Percentiles rank a stretch among this genome's conserved stretches.
These are phyloP conservation scores for Lissonota sp. DNA, from an alignment of 2,888 invertebrate species.

Conservation along the genomic window DNA sequence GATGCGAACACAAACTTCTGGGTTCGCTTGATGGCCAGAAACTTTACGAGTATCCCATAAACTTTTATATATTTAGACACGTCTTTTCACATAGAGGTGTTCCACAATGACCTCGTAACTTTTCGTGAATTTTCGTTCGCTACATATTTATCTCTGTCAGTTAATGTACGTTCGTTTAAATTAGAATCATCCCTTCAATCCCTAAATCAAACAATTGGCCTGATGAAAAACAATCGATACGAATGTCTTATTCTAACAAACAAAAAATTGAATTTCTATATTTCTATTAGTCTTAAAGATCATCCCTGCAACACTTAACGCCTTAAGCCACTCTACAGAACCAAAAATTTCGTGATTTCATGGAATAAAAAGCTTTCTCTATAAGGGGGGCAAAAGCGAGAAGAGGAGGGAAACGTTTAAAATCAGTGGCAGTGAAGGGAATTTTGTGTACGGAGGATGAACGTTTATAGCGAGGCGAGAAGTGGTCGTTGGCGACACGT, in stretches of 20 bases:
- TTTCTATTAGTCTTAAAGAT: no score
- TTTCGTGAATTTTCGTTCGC: constrained; percentile 41
- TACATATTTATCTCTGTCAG: neutral
- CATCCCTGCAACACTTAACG: no score
- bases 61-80: constrained; percentile 64
- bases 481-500: constrained; percentile 75
- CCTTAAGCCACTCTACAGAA: no score
- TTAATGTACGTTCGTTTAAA: neutral
- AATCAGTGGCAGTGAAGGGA: no score
- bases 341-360: no score
- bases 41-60: constrained; percentile 64
- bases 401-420: constrained; percentile 5
- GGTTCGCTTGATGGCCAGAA: constrained; percentile 35
- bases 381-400: neutral
- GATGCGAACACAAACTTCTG: constrained; percentile 24
- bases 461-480: constrained; percentile 65
- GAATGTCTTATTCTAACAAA: neutral
- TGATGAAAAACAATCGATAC: neutral
- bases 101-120: constrained; percentile 62
- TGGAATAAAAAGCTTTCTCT: no score
- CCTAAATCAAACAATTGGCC: neutral
- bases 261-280: no score
- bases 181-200: neutral
- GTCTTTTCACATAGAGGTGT: constrained; percentile 43
- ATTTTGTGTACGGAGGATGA: neutral